phyloP scores from a whole-genome alignment of 2,113 vertebrate species.

The Mustela lutreola region DNA sequence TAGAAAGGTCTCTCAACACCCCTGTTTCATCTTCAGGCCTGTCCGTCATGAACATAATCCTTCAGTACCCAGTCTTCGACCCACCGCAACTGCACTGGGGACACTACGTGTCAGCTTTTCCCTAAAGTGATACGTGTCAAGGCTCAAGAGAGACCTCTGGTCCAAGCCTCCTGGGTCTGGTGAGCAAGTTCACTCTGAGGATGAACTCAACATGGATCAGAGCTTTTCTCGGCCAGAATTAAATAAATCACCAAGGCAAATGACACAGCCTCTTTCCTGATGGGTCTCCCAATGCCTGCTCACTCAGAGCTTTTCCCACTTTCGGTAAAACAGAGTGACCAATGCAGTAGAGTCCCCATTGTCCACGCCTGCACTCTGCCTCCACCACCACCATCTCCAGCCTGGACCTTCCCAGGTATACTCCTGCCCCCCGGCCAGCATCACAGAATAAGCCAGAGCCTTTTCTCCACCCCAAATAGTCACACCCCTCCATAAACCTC shows the following conservation, averaged over 20 bases:
- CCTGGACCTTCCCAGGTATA: background rate
- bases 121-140: background rate
- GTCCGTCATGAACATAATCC: background rate
- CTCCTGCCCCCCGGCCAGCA: background rate
- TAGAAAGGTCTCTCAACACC: background rate
- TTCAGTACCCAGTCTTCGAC: background rate
- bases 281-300: background rate
- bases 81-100: background rate
- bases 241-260: constrained; percentile 2
- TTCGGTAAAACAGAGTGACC: background rate
- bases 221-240: constrained; percentile 2
- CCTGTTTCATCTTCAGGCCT: background rate
- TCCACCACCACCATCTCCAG: background rate
- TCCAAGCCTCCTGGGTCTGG: background rate
- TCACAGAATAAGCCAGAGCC: background rate
- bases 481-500: background rate
- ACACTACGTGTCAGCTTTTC: background rate
- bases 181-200: background rate
- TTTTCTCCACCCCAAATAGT: background rate
- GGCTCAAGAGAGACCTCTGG: background rate
- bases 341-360: background rate
- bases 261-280: background rate
- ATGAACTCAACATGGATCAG: background rate
- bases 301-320: background rate
- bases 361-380: background rate